phyloP scores from a whole-genome alignment of 92 coral and sea anemone genomes.

The Siderastrea siderea region DNA sequence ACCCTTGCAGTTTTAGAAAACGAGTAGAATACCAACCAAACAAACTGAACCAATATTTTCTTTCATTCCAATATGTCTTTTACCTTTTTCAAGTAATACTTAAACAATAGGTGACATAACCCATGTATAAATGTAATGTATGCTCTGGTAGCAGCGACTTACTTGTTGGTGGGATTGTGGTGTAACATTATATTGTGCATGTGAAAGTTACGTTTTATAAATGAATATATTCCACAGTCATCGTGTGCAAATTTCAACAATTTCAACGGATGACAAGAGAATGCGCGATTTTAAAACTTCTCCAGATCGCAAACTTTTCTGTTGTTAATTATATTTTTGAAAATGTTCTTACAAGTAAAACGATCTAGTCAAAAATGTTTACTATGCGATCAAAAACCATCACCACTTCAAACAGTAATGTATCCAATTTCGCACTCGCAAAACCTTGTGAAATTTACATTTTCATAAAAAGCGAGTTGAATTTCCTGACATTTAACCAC shows the following conservation, averaged over 20 bases:
- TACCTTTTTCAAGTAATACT: no score
- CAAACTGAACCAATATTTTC: no score
- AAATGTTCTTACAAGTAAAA: neutral
- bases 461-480: neutral
- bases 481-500: slow-evolving; percentile 26
- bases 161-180: neutral
- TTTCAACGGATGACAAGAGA: neutral
- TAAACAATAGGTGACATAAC: no score
- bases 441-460: neutral
- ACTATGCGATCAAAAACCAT: neutral
- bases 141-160: no score
- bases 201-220: neutral
- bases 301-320: neutral
- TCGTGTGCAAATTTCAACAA: neutral
- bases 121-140: no score
- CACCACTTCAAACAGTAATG: neutral
- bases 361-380: neutral
- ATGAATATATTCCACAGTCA: no score
- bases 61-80: no score
- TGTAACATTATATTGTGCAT: neutral
- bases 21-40: no score
- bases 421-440: neutral
- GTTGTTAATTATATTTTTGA: neutral
- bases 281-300: neutral
- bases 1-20: no score